phyloP scores from a whole-genome alignment of 2,113 vertebrate species.

The Dryoscopus gambensis region DNA sequence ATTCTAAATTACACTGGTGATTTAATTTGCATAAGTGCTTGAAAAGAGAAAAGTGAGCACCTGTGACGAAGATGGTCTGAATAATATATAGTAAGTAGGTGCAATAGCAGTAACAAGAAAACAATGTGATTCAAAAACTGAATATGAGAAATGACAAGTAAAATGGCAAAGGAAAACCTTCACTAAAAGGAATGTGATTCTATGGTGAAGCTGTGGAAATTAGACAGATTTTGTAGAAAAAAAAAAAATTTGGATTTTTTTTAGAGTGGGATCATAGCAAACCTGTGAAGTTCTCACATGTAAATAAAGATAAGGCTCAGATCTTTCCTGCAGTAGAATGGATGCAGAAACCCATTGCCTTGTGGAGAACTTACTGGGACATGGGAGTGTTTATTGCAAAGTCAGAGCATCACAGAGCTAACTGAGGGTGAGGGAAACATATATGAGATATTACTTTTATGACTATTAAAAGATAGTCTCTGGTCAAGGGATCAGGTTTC shows the following conservation, averaged over 20 bases:
- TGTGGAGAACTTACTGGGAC: neutral
- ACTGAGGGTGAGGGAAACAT: neutral
- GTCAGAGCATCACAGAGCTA: neutral
- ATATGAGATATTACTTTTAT: constrained; percentile 6
- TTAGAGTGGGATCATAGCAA: neutral
- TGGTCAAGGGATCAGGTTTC: constrained; percentile 16
- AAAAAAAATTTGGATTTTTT: neutral
- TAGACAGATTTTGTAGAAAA: constrained; percentile 13
- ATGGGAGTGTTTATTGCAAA: neutral
- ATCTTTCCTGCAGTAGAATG: neutral
- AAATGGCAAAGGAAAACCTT: constrained; percentile 25
- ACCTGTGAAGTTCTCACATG: neutral
- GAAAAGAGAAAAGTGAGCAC: constrained; percentile 35
- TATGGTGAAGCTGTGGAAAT: neutral
- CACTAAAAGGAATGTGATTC: neutral
- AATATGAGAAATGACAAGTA: constrained; percentile 34
- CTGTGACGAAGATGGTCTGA: constrained; percentile 29
- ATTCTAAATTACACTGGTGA: constrained; percentile 39
- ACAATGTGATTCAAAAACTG: constrained; percentile 8
- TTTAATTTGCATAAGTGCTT: constrained; percentile 51
- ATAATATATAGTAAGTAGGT: neutral
- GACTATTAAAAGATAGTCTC: neutral
- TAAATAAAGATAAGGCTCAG: neutral
- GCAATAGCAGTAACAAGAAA: constrained; percentile 24
- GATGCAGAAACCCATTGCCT: neutral